A percentile compares a stretch with the other conserved stretches of the same genome.
Evolutionary conservation across 2,113 vertebrate genomes (phyloP).

Genomic region (Hymenochirus boettgeri): DNA sequence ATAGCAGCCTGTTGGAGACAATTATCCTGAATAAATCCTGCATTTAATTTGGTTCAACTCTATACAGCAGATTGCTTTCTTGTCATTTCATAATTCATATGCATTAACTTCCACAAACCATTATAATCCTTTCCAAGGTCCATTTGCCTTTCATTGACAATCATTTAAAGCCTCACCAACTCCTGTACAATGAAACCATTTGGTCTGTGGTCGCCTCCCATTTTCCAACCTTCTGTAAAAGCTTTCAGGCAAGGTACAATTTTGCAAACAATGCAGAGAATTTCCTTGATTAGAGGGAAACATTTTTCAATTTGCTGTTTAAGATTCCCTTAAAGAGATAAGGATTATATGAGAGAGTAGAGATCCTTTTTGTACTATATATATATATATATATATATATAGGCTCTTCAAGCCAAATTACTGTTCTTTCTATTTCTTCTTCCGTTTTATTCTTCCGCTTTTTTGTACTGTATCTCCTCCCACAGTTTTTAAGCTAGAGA

Average conservation of each 20-base stretch:
- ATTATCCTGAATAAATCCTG: not conserved
- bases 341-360: not conserved
- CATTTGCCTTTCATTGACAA: not conserved
- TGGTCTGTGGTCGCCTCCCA: not conserved
- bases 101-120: not conserved
- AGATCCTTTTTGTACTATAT: not conserved
- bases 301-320: not conserved
- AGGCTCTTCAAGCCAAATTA: too few species aligned
- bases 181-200: conserved; percentile 2
- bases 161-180: not conserved
- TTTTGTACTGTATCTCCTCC: too few species aligned
- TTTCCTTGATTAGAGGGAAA: conserved; percentile 3
- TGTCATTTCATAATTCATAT: conserved; percentile 2
- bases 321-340: not conserved
- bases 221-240: not conserved
- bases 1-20: not conserved
- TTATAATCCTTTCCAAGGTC: not conserved
- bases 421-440: too few species aligned
- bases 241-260: conserved; percentile 4
- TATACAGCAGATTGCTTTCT: not conserved
- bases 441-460: too few species aligned
- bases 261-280: not conserved
- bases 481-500: too few species aligned
- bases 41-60: not conserved
- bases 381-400: too few species aligned